phyloP scores from a whole-genome alignment of 2,888 invertebrate genomes.

The Callosobruchus maculatus region DNA sequence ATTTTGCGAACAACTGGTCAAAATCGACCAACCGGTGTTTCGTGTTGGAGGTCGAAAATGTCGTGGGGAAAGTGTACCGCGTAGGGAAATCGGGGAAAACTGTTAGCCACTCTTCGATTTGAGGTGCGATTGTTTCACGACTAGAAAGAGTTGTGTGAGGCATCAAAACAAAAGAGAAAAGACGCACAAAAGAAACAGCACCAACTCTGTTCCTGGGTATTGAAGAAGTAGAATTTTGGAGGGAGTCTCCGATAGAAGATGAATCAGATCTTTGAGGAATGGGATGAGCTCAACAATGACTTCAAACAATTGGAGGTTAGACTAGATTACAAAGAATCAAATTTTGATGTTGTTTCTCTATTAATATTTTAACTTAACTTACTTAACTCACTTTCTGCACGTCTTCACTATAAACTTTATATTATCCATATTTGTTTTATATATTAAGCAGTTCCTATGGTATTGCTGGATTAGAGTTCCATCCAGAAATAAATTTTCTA shows the following conservation, averaged over 20 bases:
- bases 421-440: no score
- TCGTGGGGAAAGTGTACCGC: neutral
- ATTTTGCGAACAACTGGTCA: neutral
- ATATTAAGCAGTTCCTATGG: no score
- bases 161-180: neutral
- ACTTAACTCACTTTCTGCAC: no score
- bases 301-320: constrained; percentile 79
- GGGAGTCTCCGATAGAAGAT: neutral
- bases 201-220: neutral
- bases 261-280: constrained; percentile 54
- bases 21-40: neutral
- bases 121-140: neutral
- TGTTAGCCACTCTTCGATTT: neutral
- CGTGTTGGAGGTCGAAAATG: neutral
- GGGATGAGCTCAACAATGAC: constrained; percentile 75
- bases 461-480: no score
- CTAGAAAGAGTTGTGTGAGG: neutral
- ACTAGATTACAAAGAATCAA: neutral
- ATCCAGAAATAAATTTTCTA: no score
- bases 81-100: neutral
- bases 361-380: no score
- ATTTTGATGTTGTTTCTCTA: no score
- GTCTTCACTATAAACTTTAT: no score
- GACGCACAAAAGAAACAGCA: neutral
- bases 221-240: neutral